phyloP scores from a whole-genome alignment of 2,888 invertebrate species.

The Phanerotoma sp. region DNA sequence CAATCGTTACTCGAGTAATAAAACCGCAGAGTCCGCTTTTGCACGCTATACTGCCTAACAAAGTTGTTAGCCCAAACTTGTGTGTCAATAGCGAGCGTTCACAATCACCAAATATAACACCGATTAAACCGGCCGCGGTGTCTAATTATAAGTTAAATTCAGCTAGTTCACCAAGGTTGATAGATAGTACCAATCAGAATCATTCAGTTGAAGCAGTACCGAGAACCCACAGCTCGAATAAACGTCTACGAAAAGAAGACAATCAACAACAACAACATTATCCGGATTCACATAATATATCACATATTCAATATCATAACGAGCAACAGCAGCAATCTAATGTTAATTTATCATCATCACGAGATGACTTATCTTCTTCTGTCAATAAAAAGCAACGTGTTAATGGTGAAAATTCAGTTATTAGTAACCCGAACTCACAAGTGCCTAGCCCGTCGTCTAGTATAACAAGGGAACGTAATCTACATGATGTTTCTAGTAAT shows the following conservation, averaged over 20 bases:
- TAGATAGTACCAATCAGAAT: constrained; percentile 48
- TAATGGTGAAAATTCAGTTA: constrained; percentile 58
- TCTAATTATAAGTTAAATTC: constrained; percentile 45
- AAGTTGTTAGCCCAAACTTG: constrained; percentile 55
- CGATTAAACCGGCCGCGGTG: constrained; percentile 45
- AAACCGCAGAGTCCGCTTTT: constrained; percentile 55
- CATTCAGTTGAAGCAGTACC: constrained; percentile 57
- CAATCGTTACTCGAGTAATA: constrained; percentile 45
- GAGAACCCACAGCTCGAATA: constrained; percentile 61
- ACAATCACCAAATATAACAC: constrained; percentile 51
- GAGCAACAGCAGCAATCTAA: constrained; percentile 3
- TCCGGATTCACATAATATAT: background rate
- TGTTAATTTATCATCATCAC: constrained; percentile 30
- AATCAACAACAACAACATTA: constrained; percentile 31
- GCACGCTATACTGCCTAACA: constrained; percentile 47
- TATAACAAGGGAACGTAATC: background rate
- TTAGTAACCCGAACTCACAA: constrained; percentile 59
- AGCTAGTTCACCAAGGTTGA: constrained; percentile 42
- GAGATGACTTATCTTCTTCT: constrained; percentile 34
- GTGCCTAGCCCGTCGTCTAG: constrained; percentile 57
- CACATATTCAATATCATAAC: no score
- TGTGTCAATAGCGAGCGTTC: constrained; percentile 56
- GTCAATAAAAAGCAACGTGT: constrained; percentile 56
- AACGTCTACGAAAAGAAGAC: constrained; percentile 60
- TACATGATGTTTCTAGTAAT: constrained; percentile 20